Percentiles rank a stretch among this genome's conserved stretches.
phyloP scores from a whole-genome alignment of 2,797 vertebrate genomes.

The Sphenodon punctatus region DNA sequence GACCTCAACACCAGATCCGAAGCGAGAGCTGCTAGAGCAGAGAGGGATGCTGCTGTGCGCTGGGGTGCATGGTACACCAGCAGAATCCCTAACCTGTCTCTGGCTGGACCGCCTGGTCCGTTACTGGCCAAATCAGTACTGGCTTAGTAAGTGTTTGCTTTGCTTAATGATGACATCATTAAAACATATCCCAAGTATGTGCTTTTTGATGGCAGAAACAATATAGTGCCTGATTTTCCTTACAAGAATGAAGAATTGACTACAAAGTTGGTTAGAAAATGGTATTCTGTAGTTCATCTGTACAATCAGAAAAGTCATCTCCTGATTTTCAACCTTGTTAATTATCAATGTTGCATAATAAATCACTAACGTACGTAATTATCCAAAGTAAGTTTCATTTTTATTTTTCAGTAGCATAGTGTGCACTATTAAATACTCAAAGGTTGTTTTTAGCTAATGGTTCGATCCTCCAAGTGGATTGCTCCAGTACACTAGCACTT shows the following conservation, averaged over 20 bases:
- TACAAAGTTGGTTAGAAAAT: neutral
- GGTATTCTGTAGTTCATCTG: neutral
- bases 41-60: no score
- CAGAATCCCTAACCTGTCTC: no score
- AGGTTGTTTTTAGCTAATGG: conserved; percentile 12
- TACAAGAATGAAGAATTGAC: neutral
- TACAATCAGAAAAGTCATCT: conserved; percentile 30
- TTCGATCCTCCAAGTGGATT: no score
- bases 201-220: neutral
- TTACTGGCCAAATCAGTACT: no score
- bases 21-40: no score
- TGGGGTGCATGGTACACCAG: no score
- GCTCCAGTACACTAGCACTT: no score
- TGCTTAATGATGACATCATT: fast-evolving
- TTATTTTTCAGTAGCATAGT: conserved; percentile 18
- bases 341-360: conserved; percentile 37
- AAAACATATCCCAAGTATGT: fast-evolving
- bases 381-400: conserved; percentile 29
- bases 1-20: no score
- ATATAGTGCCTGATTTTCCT: neutral
- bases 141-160: no score
- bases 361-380: conserved; percentile 53
- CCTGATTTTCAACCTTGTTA: conserved; percentile 7
- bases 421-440: neutral
- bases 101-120: no score